These are phyloP conservation scores for Cassiopea andromeda DNA, from an alignment of 30 jellyfish, hydroid and myxozoan species.

Conservation along the genomic window DNA sequence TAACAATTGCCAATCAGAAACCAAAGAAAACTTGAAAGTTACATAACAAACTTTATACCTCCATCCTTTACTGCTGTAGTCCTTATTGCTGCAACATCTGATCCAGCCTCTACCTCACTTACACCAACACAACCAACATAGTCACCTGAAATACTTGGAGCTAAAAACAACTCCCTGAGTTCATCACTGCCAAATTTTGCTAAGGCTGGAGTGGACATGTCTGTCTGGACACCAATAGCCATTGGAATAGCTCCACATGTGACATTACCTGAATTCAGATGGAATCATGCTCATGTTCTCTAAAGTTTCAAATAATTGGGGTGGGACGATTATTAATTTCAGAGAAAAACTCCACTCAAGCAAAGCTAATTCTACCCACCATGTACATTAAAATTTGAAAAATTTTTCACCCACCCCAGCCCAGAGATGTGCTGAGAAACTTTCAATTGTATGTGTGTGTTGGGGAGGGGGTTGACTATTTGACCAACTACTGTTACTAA, in stretches of 20 bases:
- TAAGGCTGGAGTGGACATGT: constrained; percentile 98
- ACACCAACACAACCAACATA: constrained; percentile 97
- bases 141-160: constrained; percentile 99
- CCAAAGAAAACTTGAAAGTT: too few species aligned
- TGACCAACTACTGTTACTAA: too few species aligned
- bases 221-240: constrained; percentile 99
- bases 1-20: too few species aligned
- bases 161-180: constrained; percentile 79
- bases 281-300: neutral
- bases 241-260: constrained; percentile 92
- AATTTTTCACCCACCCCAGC: too few species aligned
- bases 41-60: constrained; percentile 48
- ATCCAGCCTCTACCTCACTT: constrained; percentile 97
- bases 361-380: neutral
- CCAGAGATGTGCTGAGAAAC: too few species aligned
- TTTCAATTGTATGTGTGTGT: too few species aligned
- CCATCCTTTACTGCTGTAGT: constrained; percentile 98
- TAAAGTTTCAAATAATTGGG: neutral
- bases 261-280: constrained; percentile 64
- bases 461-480: too few species aligned
- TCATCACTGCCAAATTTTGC: constrained; percentile 98
- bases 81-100: constrained; percentile 89
- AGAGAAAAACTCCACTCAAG: neutral
- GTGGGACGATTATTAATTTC: neutral
- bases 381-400: too few species aligned